phyloP scores from a whole-genome alignment of 2,113 vertebrate genomes.

The Scomber colias region DNA sequence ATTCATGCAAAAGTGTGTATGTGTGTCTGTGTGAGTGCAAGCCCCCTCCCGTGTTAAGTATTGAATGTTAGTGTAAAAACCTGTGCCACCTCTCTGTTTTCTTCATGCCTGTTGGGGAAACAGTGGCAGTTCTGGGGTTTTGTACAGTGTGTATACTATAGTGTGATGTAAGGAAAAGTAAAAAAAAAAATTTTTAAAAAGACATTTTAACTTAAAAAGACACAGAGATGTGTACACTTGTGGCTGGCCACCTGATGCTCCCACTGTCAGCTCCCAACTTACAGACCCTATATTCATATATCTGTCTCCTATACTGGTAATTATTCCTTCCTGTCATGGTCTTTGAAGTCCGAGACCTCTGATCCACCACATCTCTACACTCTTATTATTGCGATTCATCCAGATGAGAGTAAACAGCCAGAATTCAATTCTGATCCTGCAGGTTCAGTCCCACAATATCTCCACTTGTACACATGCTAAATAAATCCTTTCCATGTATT shows the following conservation, averaged over 20 bases:
- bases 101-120: constrained; percentile 74
- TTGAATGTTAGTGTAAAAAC: constrained; percentile 83
- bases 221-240: constrained; percentile 85
- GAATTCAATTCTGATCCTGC: constrained; percentile 37
- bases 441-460: constrained; percentile 47
- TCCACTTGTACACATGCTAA: constrained; percentile 44
- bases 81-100: constrained; percentile 42
- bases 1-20: constrained; percentile 30
- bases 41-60: constrained; percentile 66
- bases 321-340: constrained; percentile 32
- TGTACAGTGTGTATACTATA: constrained; percentile 88
- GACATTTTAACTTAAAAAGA: constrained; percentile 87
- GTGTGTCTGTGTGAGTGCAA: constrained; percentile 35
- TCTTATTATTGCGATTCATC: constrained; percentile 10
- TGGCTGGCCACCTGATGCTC: constrained; percentile 90
- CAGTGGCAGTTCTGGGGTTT: constrained; percentile 81
- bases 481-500: constrained; percentile 48
- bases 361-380: constrained; percentile 22
- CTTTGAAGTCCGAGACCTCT: constrained; percentile 37
- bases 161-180: constrained; percentile 84
- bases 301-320: constrained; percentile 54
- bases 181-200: constrained; percentile 64
- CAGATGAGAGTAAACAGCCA: constrained; percentile 26
- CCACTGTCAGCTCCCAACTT: constrained; percentile 59
- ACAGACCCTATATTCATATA: constrained; percentile 30